Evolutionary conservation across 2,113 vertebrate species (phyloP).

Genomic region (Eptesicus fuscus): DNA sequence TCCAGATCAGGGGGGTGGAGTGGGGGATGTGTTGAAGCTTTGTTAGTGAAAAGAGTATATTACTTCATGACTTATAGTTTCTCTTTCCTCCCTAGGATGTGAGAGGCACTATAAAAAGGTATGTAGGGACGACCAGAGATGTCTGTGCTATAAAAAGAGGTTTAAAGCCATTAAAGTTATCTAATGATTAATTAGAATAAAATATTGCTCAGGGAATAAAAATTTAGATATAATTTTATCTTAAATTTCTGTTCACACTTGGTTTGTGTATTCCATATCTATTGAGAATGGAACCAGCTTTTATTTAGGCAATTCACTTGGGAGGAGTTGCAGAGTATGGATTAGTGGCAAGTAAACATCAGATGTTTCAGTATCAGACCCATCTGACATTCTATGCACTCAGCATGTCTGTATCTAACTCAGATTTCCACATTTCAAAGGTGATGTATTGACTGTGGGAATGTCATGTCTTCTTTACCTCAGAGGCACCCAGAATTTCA

Average conservation of each 20-base stretch:
- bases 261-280: background rate
- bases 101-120: conserved; percentile 21
- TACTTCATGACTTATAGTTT: background rate
- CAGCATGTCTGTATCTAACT: background rate
- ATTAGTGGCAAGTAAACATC: background rate
- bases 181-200: background rate
- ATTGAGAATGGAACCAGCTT: background rate
- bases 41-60: background rate
- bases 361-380: background rate
- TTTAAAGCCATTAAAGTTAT: background rate
- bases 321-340: background rate
- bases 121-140: background rate
- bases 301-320: background rate
- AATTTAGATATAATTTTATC: background rate
- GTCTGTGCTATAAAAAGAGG: background rate
- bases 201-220: background rate
- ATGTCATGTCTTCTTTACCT: background rate
- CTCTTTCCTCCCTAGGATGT: conserved; percentile 29
- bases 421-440: background rate
- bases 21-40: background rate
- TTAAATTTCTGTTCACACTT: background rate
- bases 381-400: background rate
- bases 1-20: accelerated
- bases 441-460: accelerated
- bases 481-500: background rate